These are phyloP conservation scores for Myathropa florea DNA, from an alignment of 2,888 invertebrate genomes.

Conservation along the genomic window DNA sequence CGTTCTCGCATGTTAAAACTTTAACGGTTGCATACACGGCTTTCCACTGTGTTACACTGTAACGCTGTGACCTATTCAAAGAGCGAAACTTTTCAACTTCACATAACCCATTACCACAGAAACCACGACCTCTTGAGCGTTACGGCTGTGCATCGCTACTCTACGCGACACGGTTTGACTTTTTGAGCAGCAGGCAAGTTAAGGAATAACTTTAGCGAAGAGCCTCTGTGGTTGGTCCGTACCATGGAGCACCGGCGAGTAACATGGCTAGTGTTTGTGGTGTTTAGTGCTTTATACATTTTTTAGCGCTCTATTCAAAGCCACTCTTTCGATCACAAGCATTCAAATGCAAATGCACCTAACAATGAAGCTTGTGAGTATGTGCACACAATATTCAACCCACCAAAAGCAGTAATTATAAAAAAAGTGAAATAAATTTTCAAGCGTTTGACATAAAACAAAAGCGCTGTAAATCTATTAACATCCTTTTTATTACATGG, in stretches of 20 bases:
- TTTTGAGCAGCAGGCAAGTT: slow-evolving; percentile 19
- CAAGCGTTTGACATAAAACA: background rate
- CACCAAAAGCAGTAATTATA: background rate
- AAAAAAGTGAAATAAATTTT: background rate
- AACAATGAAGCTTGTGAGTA: too few relatives aligned
- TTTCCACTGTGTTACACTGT: slow-evolving; percentile 39
- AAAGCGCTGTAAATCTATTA: background rate
- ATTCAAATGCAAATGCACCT: too few relatives aligned
- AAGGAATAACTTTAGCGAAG: slow-evolving; percentile 56
- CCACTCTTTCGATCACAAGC: slow-evolving; percentile 1
- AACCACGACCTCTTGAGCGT: slow-evolving; percentile 56
- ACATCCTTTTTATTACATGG: background rate
- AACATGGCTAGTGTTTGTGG: slow-evolving; percentile 44
- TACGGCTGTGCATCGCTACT: slow-evolving; percentile 6
- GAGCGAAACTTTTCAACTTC: slow-evolving; percentile 56
- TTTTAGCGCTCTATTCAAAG: background rate
- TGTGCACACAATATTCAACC: background rate
- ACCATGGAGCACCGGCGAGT: slow-evolving; percentile 32
- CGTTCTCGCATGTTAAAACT: background rate
- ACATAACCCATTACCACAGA: slow-evolving; percentile 23
- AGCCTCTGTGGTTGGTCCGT: slow-evolving; percentile 42
- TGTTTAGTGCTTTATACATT: slow-evolving; percentile 53
- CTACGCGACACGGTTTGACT: slow-evolving; percentile 10
- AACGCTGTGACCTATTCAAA: slow-evolving; percentile 34
- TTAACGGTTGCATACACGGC: background rate